Base-by-base conservation (phyloP, 2,888 invertebrate genomes). In the Cheilosia impressa region DNA sequence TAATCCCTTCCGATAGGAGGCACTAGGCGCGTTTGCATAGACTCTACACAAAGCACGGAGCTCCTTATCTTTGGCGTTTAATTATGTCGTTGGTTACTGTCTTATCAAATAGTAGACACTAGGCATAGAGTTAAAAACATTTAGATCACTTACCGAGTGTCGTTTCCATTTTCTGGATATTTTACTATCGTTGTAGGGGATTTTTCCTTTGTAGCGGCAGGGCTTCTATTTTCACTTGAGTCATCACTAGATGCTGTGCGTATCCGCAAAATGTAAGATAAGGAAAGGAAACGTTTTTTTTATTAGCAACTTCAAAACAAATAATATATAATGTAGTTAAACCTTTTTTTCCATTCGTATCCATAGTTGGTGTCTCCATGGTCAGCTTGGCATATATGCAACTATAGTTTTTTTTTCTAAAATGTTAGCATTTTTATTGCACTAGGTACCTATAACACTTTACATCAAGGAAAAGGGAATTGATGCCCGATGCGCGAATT, bases 191-290 rank as follows among this genome's bases (percentile, higher is more conserved):
- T 43, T 34, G 62, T 62, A 52, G 52, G 55, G 43, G 60, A 38
- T 38, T 38, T 58, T 79, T 84, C 65, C 60, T 80, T 60, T 80
- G 84, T 79, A 43, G 9, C 47, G 45, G 1, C 41, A n/a, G 45
- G 43, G 43, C 58, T 38, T 73, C 57, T 55, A 45, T 73, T 63
- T 31, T 79, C 57, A n/a, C 5, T 55, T 17, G 47, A 24, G 0
- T 75, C 65, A 31, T 76, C 65, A 13, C 47, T 31, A 43, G 80
- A 75, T 55, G 45, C 55, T 65, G 65, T 19, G 13, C 34, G 31
- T 55, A 38, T 45, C 66, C 34, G 68, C 13, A 17, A 52, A 13
- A 31, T 22, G 17, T n/a, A 68, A 13, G 31, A 7, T 45, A 22
- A 50, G 63, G n/a, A 3, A 6, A 53, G 5, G 27, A n/a, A 45